phyloP scores from a whole-genome alignment of 2,888 invertebrate species.

The Mongoloraphidia duomilia region DNA sequence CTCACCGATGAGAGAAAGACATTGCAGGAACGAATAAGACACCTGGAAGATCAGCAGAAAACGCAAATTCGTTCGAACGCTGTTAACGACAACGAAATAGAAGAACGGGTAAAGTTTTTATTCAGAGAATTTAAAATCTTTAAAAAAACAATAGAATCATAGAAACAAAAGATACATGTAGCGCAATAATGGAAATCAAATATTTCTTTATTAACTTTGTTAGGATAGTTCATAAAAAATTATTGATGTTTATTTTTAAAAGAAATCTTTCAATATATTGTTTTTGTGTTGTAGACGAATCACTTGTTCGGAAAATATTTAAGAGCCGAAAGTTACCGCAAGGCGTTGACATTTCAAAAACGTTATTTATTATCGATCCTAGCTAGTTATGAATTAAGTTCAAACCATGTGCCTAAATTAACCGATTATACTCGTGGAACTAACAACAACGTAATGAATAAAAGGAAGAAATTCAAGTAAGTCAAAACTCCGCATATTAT shows the following conservation, averaged over 20 bases:
- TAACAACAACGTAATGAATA: too few relatives aligned
- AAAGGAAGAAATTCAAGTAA: too few relatives aligned
- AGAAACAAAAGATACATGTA: too few relatives aligned
- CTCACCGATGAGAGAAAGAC: conserved; percentile 32
- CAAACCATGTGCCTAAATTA: too few relatives aligned
- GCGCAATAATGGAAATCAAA: too few relatives aligned
- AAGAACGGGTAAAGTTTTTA: background rate
- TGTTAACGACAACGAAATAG: conserved; percentile 2
- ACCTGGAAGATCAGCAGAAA: conserved; percentile 25
- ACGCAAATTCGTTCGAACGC: background rate
- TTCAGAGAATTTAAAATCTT: too few relatives aligned
- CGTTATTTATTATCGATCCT: conserved; percentile 64
- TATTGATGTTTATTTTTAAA: background rate
- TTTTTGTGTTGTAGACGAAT: conserved; percentile 33
- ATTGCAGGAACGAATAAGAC: conserved; percentile 32
- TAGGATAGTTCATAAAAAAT: too few relatives aligned
- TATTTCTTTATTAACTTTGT: too few relatives aligned
- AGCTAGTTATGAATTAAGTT: conserved; percentile 8
- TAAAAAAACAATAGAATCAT: too few relatives aligned
- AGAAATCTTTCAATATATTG: conserved; percentile 11
- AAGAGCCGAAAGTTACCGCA: conserved; percentile 70
- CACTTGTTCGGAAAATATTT: conserved; percentile 53
- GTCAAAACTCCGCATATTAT: too few relatives aligned
- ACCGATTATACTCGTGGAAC: too few relatives aligned
- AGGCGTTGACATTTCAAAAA: conserved; percentile 83